phyloP scores from a whole-genome alignment of 2,888 invertebrate genomes.

The Eristalis pertinax region DNA sequence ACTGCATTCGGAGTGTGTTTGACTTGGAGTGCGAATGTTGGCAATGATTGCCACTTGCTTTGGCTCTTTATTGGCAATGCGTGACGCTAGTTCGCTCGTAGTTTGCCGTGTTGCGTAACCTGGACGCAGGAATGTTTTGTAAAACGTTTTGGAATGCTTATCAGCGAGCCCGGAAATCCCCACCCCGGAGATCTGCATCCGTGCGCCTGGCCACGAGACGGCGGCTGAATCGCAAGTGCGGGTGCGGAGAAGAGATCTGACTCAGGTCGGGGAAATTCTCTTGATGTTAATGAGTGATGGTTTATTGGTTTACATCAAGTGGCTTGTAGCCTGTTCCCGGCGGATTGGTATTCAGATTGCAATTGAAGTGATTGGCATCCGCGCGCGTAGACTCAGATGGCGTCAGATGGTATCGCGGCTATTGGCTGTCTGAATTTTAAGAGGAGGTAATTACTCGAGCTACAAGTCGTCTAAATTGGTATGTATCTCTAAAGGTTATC shows the following conservation, averaged over 20 bases:
- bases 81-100: constrained; percentile 23
- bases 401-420: background rate
- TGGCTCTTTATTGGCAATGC: constrained; percentile 47
- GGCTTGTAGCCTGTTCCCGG: background rate
- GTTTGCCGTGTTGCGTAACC: constrained; percentile 16
- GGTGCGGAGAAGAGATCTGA: background rate
- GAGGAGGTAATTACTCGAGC: background rate
- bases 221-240: constrained; percentile 27
- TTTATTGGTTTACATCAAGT: background rate
- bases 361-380: background rate
- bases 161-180: constrained; percentile 20
- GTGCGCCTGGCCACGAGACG: background rate
- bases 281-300: constrained; percentile 6
- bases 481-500: background rate
- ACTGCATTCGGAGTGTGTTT: constrained; percentile 32
- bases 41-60: constrained; percentile 24
- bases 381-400: background rate
- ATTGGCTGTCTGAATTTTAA: background rate
- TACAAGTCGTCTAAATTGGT: background rate
- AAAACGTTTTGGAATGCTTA: constrained; percentile 13
- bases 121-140: background rate
- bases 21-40: constrained; percentile 27
- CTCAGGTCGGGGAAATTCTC: constrained; percentile 29
- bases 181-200: constrained; percentile 22
- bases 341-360: background rate